Conservation (phyloP, 2,113 vertebrate genomes). For the Haliaeetus leucogaster region DNA sequence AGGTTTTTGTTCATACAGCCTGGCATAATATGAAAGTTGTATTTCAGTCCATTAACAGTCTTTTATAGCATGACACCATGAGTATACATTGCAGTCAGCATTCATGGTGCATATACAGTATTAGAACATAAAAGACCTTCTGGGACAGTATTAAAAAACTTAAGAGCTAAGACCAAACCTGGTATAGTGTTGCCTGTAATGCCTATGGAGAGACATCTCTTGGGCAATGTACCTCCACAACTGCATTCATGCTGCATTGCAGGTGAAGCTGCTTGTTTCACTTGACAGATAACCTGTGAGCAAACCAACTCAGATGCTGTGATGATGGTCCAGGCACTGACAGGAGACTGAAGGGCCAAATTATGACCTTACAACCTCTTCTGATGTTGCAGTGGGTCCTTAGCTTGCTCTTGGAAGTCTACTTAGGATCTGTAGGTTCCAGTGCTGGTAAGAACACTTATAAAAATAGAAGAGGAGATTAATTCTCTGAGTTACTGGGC, state of each 20-base stretch:
- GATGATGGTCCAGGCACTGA: background rate
- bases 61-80: background rate
- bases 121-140: background rate
- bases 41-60: background rate
- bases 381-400: background rate
- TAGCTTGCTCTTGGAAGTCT: background rate
- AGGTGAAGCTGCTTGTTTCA: background rate
- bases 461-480: background rate
- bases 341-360: background rate
- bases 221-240: background rate
- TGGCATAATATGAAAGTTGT: background rate
- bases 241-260: background rate
- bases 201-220: background rate
- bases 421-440: background rate
- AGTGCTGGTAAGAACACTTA: background rate
- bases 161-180: background rate
- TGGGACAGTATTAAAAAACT: background rate
- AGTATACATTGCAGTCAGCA: background rate
- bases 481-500: background rate
- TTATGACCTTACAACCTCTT: background rate
- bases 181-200: background rate
- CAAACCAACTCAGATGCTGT: background rate
- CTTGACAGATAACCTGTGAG: background rate
- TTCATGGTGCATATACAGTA: background rate
- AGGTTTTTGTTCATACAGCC: background rate